phyloP scores from a whole-genome alignment of 2,113 vertebrate species.

The Oreochromis aureus region DNA sequence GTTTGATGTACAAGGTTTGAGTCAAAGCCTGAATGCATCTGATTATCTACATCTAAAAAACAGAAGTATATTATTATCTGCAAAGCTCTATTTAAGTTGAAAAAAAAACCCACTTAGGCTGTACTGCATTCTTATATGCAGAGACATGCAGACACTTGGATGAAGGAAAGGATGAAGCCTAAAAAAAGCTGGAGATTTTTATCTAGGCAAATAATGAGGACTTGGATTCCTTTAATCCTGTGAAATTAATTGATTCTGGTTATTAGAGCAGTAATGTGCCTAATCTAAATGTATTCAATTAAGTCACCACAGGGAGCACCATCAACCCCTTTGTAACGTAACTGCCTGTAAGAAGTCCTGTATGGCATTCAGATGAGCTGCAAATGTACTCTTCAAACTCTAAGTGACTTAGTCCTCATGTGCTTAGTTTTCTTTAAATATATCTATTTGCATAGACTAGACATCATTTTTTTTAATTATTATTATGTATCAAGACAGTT shows the following conservation, averaged over 20 bases:
- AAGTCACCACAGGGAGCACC: background rate
- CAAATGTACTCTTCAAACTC: background rate
- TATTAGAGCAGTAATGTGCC: background rate
- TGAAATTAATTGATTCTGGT: slow-evolving; percentile 23
- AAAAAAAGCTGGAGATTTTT: background rate
- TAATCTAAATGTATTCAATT: slow-evolving; percentile 26
- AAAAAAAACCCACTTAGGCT: background rate
- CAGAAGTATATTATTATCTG: slow-evolving; percentile 9
- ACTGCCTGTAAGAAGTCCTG: background rate
- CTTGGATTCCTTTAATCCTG: background rate
- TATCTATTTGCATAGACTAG: background rate
- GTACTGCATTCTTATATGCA: background rate
- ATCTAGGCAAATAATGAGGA: background rate
- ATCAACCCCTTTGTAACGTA: background rate
- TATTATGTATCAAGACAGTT: background rate
- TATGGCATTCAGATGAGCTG: background rate
- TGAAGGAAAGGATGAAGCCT: background rate
- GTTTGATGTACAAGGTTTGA: background rate
- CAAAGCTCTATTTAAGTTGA: background rate
- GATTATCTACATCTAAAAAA: slow-evolving; percentile 19
- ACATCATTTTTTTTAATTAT: background rate
- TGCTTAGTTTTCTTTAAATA: background rate
- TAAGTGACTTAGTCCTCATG: background rate
- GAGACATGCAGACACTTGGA: background rate
- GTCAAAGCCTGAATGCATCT: slow-evolving; percentile 5